These are phyloP conservation scores for Dryoscopus gambensis DNA, from an alignment of 2,113 vertebrate genomes.

Conservation along the genomic window DNA sequence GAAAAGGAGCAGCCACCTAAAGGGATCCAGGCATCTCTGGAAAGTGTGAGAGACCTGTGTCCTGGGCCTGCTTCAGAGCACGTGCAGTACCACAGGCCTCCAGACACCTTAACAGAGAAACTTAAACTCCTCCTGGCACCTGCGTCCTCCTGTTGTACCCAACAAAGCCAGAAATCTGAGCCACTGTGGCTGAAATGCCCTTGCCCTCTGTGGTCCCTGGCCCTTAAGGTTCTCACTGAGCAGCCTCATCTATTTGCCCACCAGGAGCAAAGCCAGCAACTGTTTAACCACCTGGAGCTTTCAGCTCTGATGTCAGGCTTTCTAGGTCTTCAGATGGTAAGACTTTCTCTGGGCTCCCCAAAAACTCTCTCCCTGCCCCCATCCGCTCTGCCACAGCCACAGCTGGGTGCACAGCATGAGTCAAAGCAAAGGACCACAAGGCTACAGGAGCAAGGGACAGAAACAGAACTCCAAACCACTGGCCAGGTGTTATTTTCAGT, in stretches of 20 bases:
- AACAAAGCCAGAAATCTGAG: background rate
- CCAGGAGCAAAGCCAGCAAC: background rate
- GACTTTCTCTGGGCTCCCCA: background rate
- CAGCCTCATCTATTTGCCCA: background rate
- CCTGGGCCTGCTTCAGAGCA: background rate
- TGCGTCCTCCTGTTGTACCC: background rate
- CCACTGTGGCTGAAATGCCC: background rate
- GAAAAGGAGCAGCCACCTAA: background rate
- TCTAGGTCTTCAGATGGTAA: background rate
- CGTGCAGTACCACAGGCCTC: background rate
- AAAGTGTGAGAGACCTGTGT: background rate
- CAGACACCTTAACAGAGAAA: background rate
- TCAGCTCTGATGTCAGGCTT: background rate
- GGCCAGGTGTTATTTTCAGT: background rate
- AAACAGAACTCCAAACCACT: background rate
- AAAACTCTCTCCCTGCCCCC: background rate
- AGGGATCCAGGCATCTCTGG: background rate
- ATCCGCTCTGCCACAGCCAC: background rate
- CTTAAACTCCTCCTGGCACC: background rate
- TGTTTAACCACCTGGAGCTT: background rate
- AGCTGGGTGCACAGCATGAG: fast-evolving
- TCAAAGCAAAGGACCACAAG: background rate
- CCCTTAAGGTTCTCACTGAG: background rate
- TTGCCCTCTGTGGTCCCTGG: background rate
- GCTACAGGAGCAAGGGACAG: background rate